Conservation (phyloP, 2,888 invertebrate species). For the Timema cristinae region DNA sequence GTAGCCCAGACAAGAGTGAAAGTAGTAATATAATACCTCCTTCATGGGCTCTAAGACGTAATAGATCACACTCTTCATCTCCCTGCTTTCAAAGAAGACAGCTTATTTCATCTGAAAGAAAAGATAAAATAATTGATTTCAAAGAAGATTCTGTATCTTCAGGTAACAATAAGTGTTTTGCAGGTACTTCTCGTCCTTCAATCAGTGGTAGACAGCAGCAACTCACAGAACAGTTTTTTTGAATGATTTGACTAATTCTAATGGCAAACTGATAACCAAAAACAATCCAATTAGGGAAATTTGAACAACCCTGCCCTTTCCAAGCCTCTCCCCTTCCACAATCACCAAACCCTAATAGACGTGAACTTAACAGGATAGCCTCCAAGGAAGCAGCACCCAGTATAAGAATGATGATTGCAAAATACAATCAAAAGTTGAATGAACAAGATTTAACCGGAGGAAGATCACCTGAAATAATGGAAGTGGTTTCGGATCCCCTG, state of each 20-base stretch:
- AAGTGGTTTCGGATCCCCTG: conserved; percentile 61
- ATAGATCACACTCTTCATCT: conserved; percentile 34
- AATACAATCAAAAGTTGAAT: conserved; percentile 61
- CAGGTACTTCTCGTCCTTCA: no score
- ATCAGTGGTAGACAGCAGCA: no score
- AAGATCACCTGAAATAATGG: conserved; percentile 34
- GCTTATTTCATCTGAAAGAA: not conserved
- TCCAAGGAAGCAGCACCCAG: conserved; percentile 64
- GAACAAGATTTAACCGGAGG: conserved; percentile 49
- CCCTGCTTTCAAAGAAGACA: conserved; percentile 34
- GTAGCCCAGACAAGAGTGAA: not conserved
- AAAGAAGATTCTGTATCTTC: no score
- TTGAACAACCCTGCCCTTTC: conserved; percentile 34
- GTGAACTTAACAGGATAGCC: conserved; percentile 42
- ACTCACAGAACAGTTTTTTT: no score
- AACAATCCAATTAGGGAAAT: no score
- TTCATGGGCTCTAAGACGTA: conserved; percentile 31
- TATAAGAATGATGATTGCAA: conserved; percentile 65
- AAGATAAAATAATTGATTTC: no score
- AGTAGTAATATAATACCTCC: conserved; percentile 2
- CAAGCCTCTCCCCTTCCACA: conserved; percentile 51
- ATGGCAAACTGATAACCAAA: no score
- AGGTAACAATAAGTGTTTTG: no score
- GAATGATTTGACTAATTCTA: no score
- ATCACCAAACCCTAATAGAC: conserved; percentile 48